Evolutionary conservation across 1,140 invertebrate genomes (phyloP).

Genomic region (Olivierus martensii): DNA sequence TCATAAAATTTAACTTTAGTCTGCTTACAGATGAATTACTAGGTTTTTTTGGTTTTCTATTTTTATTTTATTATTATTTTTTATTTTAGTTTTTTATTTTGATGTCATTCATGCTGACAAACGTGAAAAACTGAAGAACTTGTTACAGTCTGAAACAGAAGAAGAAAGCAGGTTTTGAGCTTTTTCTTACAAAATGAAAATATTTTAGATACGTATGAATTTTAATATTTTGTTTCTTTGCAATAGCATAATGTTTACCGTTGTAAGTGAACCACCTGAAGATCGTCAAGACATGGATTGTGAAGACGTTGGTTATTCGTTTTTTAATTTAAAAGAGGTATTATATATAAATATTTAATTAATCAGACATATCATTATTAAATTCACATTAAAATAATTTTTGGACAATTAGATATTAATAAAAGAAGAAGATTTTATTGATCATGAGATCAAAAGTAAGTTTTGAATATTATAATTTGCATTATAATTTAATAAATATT

Average conservation of each 20-base stretch:
- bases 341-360: neutral
- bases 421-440: constrained; percentile 3
- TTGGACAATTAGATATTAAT: constrained; percentile 5
- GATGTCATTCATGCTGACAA: too few relatives aligned
- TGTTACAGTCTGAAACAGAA: too few relatives aligned
- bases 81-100: too few relatives aligned
- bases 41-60: too few relatives aligned
- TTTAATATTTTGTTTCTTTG: too few relatives aligned
- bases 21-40: too few relatives aligned
- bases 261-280: constrained; percentile 18
- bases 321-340: constrained; percentile 14
- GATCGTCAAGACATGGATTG: constrained; percentile 16
- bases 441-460: constrained; percentile 9
- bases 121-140: too few relatives aligned
- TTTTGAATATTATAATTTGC: neutral
- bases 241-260: constrained; percentile 18
- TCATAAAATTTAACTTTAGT: too few relatives aligned
- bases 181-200: too few relatives aligned
- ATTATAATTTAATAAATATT: neutral
- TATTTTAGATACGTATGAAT: too few relatives aligned
- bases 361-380: neutral
- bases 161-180: too few relatives aligned
- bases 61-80: too few relatives aligned
- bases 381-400: neutral
- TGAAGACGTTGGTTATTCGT: constrained; percentile 19